Evolutionary conservation across 53 echinoderm and acorn worm genomes (phyloP).

Genomic region (Echinometra lucunter): DNA sequence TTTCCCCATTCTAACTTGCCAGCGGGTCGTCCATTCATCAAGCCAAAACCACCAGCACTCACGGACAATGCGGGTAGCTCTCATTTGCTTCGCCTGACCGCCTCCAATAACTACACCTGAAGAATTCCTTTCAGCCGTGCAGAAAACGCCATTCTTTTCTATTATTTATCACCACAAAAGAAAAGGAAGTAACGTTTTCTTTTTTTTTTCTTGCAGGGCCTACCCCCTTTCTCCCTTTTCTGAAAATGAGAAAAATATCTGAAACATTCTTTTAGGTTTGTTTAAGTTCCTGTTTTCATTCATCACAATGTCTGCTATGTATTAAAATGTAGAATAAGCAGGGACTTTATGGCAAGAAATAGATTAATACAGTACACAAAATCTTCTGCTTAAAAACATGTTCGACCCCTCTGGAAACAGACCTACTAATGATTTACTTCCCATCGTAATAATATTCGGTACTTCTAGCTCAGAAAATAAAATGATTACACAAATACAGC

Average conservation of each 20-base stretch:
- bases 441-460: too few species aligned
- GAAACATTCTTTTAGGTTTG: neutral
- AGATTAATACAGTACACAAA: neutral
- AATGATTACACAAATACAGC: too few species aligned
- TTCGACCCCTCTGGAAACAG: too few species aligned
- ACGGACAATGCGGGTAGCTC: constrained; percentile 13
- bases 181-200: constrained; percentile 60
- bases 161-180: constrained; percentile 9
- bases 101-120: constrained; percentile 40
- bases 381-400: neutral
- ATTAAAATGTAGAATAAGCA: neutral
- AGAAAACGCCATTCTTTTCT: constrained; percentile 52
- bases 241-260: neutral
- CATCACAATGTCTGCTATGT: neutral
- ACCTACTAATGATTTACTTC: too few species aligned
- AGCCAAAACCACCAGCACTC: constrained; percentile 45
- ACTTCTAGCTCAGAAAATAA: too few species aligned
- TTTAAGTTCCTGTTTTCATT: constrained; percentile 1
- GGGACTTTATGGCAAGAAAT: neutral
- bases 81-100: constrained; percentile 46
- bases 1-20: constrained; percentile 38
- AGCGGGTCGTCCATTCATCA: constrained; percentile 39
- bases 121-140: constrained; percentile 34
- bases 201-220: constrained; percentile 37
- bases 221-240: neutral